These are phyloP conservation scores for Mactra quadrangularis DNA, from an alignment of 1,140 invertebrate genomes.

Conservation along the genomic window DNA sequence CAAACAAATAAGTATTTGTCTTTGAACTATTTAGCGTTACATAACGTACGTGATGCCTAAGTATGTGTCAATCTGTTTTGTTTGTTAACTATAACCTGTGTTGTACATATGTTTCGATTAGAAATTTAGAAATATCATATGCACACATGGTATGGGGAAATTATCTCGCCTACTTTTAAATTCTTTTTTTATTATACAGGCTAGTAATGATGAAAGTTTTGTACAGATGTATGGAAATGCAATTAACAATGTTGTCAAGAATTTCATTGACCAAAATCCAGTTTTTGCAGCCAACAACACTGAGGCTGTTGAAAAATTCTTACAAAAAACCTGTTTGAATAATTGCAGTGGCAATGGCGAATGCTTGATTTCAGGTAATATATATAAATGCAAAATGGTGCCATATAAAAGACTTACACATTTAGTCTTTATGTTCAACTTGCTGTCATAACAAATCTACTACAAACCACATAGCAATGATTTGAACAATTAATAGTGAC, in stretches of 20 bases:
- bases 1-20: no score
- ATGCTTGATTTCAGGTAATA: not conserved
- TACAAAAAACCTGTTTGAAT: constrained; percentile 5
- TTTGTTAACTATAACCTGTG: no score
- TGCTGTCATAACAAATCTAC: no score
- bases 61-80: no score
- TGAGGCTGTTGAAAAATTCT: constrained; percentile 3
- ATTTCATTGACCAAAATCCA: not conserved
- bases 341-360: constrained; percentile 22
- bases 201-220: not conserved
- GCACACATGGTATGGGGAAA: not conserved
- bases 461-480: no score
- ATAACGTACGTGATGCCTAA: no score
- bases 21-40: no score
- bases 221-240: not conserved
- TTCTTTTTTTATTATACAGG: not conserved
- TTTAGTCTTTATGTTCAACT: no score
- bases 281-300: constrained; percentile 36
- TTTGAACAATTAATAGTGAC: no score
- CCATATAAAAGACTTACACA: not conserved
- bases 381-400: no score
- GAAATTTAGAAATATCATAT: not conserved
- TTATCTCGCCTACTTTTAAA: not conserved
- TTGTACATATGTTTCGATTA: not conserved
- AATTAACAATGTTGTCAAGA: constrained; percentile 8